Conservation (phyloP, 2,113 vertebrate genomes). For the Thryonomys swinderianus region DNA sequence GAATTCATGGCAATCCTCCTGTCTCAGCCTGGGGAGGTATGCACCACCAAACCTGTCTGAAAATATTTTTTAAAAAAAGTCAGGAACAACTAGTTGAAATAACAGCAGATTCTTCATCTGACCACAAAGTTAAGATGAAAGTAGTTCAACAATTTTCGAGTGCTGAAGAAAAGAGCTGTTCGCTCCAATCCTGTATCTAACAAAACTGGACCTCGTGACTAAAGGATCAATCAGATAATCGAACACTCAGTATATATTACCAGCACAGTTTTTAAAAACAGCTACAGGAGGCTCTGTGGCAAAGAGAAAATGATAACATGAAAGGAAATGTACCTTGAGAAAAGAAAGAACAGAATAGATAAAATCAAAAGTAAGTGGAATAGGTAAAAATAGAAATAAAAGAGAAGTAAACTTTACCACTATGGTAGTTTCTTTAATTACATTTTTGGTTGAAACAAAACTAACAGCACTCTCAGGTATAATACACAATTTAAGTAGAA, state of each 20-base stretch:
- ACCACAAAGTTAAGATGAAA: neutral
- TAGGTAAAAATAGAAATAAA: slow-evolving; percentile 13
- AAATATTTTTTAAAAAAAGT: neutral
- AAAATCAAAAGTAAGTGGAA: neutral
- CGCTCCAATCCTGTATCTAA: neutral
- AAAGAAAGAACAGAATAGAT: neutral
- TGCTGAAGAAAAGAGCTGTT: neutral
- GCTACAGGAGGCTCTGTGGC: neutral
- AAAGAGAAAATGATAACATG: neutral
- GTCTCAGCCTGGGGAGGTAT: neutral
- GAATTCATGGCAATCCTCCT: neutral
- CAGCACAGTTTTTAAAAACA: neutral
- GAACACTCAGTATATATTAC: neutral
- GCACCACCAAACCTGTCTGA: neutral
- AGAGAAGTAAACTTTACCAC: neutral
- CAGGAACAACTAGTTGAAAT: neutral
- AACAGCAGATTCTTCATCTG: neutral
- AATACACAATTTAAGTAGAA: neutral
- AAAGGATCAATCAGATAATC: neutral
- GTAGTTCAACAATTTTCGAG: neutral
- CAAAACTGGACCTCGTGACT: neutral
- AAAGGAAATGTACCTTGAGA: neutral
- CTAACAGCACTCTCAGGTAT: neutral
- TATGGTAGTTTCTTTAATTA: neutral
- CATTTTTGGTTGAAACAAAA: neutral